A percentile compares a stretch with the other conserved stretches of the same genome.
Conservation (phyloP, 1,140 invertebrate species). For the Zaprionus inermis region DNA sequence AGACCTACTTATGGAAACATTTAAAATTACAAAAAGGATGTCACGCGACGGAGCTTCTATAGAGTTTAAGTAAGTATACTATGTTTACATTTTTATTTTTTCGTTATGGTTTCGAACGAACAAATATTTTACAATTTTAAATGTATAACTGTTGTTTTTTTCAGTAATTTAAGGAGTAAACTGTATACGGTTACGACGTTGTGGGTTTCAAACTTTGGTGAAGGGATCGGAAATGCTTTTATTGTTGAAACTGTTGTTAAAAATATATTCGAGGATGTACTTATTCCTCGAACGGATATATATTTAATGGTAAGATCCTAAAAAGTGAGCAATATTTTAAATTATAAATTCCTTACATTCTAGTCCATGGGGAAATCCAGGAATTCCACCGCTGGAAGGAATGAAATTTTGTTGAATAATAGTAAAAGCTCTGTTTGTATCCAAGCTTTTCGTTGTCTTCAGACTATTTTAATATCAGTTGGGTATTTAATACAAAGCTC, state of each 20-base stretch:
- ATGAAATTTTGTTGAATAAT: neutral
- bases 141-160: constrained; percentile 10
- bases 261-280: constrained; percentile 42
- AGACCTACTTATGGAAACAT: constrained; percentile 24
- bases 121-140: neutral
- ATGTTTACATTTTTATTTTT: no score
- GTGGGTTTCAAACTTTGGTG: constrained; percentile 44
- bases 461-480: constrained; percentile 38
- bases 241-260: constrained; percentile 42
- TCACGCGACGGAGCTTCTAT: constrained; percentile 1
- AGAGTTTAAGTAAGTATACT: constrained; percentile 18
- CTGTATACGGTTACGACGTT: constrained; percentile 39
- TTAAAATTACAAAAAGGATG: constrained; percentile 24
- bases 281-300: neutral
- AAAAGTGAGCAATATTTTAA: neutral
- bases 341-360: neutral
- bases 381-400: neutral
- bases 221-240: constrained; percentile 54
- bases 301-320: constrained; percentile 28
- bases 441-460: constrained; percentile 43
- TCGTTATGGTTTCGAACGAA: no score
- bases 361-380: constrained; percentile 9
- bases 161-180: constrained; percentile 34
- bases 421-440: constrained; percentile 2
- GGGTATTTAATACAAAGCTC: constrained; percentile 34